Evolutionary conservation across 2,113 vertebrate species (phyloP).

Genomic region (Trichomycterus rosablanca): DNA sequence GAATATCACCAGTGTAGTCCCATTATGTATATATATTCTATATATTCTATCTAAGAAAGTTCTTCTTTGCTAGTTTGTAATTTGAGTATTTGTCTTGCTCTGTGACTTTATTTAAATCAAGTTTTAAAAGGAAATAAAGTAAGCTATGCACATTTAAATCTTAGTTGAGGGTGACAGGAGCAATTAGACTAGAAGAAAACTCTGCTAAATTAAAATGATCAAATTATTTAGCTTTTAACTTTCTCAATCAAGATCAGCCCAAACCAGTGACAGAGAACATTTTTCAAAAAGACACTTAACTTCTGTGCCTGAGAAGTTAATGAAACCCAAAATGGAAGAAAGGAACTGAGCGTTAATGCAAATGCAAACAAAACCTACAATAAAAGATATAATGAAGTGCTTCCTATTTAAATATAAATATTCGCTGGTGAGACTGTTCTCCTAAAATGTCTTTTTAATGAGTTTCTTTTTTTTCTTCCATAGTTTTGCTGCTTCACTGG

Average conservation of each 20-base stretch:
- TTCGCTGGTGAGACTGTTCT: slow-evolving; percentile 97
- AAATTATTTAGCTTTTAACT: slow-evolving; percentile 62
- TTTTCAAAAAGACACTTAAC: slow-evolving; percentile 74
- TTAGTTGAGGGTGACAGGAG: slow-evolving; percentile 46
- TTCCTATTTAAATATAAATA: slow-evolving; percentile 99
- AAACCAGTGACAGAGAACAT: slow-evolving; percentile 74
- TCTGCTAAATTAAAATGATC: slow-evolving; percentile 61
- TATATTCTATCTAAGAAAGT: too few relatives aligned
- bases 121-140: background rate
- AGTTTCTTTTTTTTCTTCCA: slow-evolving; percentile 85
- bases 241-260: slow-evolving; percentile 62
- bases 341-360: slow-evolving; percentile 95
- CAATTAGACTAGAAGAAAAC: slow-evolving; percentile 53
- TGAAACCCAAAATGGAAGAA: slow-evolving; percentile 87
- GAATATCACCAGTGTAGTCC: too few relatives aligned
- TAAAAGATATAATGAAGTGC: slow-evolving; percentile 99
- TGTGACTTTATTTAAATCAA: background rate
- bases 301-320: slow-evolving; percentile 85
- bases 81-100: background rate
- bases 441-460: slow-evolving; percentile 99
- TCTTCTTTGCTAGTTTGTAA: too few relatives aligned
- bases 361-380: slow-evolving; percentile 98
- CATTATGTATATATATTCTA: too few relatives aligned
- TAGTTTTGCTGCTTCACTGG: slow-evolving; percentile 99
- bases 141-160: slow-evolving; percentile 1